Evolutionary conservation across 2,113 vertebrate genomes (phyloP).

Genomic region (Malurus alboscapulatus): DNA sequence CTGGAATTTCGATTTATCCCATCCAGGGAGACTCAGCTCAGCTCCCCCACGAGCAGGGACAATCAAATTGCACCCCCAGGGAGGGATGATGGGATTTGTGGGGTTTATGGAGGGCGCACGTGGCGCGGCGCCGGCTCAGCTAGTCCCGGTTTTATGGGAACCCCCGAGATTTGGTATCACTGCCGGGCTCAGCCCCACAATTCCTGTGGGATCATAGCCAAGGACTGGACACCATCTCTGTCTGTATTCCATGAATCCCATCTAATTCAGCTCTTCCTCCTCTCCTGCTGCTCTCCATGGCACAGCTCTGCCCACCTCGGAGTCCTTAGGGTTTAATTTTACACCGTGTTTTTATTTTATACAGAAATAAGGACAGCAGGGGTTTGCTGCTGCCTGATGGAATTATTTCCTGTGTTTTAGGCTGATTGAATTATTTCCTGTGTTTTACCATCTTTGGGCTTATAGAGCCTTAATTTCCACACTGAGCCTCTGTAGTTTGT

Average conservation of each 20-base stretch:
- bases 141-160: neutral
- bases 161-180: neutral
- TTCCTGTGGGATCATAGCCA: neutral
- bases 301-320: neutral
- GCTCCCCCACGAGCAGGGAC: neutral
- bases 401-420: neutral
- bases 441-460: neutral
- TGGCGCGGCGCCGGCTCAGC: neutral
- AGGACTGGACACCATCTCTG: neutral
- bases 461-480: neutral
- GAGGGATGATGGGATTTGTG: slow-evolving; percentile 2
- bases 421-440: neutral
- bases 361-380: fast-evolving
- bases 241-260: neutral
- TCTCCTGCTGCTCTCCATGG: neutral
- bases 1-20: neutral
- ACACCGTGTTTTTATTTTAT: neutral
- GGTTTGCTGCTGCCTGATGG: neutral
- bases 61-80: neutral
- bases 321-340: neutral
- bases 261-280: fast-evolving
- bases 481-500: neutral
- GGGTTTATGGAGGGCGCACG: neutral
- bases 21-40: neutral
- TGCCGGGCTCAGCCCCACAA: neutral